Evolutionary conservation across 2,113 vertebrate species (phyloP).

Genomic region (Opisthocomus hoazin): DNA sequence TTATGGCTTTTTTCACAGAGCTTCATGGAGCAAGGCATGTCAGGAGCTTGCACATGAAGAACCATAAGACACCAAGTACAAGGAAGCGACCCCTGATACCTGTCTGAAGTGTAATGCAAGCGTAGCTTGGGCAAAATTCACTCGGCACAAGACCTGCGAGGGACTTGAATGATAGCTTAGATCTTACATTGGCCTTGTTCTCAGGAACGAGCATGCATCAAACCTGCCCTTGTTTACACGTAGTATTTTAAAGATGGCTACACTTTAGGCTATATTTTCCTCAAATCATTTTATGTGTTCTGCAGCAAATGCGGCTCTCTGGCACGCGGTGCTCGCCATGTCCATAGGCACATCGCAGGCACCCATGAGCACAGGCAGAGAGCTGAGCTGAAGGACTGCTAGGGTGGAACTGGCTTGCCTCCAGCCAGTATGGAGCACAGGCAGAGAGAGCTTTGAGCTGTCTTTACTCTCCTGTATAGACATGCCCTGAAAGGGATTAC

Average conservation of each 20-base stretch:
- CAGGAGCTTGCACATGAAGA: neutral
- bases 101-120: neutral
- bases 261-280: neutral
- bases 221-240: neutral
- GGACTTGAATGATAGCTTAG: neutral
- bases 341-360: neutral
- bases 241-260: neutral
- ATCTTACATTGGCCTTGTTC: neutral
- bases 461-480: neutral
- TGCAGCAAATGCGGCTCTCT: neutral
- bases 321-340: neutral
- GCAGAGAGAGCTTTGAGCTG: neutral
- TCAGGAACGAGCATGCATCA: neutral
- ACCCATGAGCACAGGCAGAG: neutral
- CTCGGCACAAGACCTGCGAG: neutral
- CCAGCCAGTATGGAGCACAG: neutral
- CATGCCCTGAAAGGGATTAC: slow-evolving; percentile 27
- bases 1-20: neutral
- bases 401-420: neutral
- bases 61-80: neutral
- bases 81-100: neutral
- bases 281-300: neutral
- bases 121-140: neutral
- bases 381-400: neutral
- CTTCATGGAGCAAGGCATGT: neutral